Percentiles rank a stretch among this genome's conserved stretches.
These are phyloP conservation scores for Phalacrocorax pelagicus DNA, from an alignment of 2,113 vertebrate genomes.

Conservation along the genomic window DNA sequence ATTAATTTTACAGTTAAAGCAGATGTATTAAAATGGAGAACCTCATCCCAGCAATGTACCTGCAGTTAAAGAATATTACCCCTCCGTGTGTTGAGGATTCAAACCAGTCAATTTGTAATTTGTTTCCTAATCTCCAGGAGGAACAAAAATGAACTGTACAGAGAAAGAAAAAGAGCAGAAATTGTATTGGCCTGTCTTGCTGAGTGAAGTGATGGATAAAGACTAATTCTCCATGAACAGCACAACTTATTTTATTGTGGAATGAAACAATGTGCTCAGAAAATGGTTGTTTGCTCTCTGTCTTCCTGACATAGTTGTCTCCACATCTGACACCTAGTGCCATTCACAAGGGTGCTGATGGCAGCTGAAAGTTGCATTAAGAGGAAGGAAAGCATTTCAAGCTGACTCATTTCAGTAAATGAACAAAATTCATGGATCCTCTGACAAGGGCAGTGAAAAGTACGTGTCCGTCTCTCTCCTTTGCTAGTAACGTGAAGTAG, in stretches of 20 bases:
- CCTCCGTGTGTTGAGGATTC: background rate
- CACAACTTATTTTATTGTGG: fast-evolving
- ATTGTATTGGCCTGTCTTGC: background rate
- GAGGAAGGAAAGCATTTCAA: background rate
- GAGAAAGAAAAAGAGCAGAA: background rate
- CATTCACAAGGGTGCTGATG: background rate
- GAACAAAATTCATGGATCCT: background rate
- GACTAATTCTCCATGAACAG: background rate
- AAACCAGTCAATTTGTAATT: background rate
- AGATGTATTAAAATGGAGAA: background rate
- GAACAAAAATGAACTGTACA: background rate
- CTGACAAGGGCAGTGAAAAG: background rate
- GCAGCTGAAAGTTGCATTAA: constrained; percentile 29
- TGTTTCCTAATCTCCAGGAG: background rate
- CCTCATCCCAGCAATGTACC: background rate
- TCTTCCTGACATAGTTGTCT: background rate
- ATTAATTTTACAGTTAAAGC: background rate
- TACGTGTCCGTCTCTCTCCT: background rate
- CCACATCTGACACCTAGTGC: constrained; percentile 9
- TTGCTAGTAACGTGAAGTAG: background rate
- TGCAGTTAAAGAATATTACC: background rate
- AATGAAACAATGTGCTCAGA: background rate
- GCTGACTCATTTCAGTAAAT: background rate
- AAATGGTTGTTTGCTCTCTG: background rate
- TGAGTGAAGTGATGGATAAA: background rate